These are phyloP conservation scores for Petrolisthes manimaculis DNA, from an alignment of 2,888 invertebrate genomes.

Conservation along the genomic window DNA sequence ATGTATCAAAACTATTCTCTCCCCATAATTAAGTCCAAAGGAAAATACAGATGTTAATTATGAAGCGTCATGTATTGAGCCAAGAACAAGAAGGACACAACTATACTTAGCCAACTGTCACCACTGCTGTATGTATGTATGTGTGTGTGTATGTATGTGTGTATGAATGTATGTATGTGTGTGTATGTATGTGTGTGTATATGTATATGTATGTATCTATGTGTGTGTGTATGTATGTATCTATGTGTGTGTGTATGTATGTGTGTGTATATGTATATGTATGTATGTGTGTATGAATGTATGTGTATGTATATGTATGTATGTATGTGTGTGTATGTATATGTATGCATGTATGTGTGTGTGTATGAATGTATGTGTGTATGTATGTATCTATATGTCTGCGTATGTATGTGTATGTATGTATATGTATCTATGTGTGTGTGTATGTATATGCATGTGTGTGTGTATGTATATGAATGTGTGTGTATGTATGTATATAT, in stretches of 20 bases:
- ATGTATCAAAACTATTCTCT: too few species aligned
- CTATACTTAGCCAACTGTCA: neutral
- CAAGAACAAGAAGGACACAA: neutral
- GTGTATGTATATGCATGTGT: neutral
- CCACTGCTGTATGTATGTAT: slow-evolving; percentile 3
- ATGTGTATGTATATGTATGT: neutral
- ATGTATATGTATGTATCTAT: slow-evolving; percentile 8
- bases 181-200: slow-evolving; percentile 15
- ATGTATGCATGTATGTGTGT: neutral
- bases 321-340: neutral
- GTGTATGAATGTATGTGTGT: neutral
- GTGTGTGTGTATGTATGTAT: neutral
- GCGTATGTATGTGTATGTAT: neutral
- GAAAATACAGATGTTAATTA: neutral
- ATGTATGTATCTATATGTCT: neutral
- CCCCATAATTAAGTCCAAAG: too few species aligned
- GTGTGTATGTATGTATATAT: neutral
- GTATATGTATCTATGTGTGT: neutral
- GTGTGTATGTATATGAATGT: slow-evolving; percentile 6
- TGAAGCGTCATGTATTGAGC: neutral
- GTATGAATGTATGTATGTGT: slow-evolving; percentile 15
- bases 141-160: slow-evolving; percentile 25
- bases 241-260: neutral
- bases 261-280: neutral
- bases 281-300: neutral